Base-by-base conservation (phyloP, 2,888 invertebrate species). In the Cheilosia vulpina region DNA sequence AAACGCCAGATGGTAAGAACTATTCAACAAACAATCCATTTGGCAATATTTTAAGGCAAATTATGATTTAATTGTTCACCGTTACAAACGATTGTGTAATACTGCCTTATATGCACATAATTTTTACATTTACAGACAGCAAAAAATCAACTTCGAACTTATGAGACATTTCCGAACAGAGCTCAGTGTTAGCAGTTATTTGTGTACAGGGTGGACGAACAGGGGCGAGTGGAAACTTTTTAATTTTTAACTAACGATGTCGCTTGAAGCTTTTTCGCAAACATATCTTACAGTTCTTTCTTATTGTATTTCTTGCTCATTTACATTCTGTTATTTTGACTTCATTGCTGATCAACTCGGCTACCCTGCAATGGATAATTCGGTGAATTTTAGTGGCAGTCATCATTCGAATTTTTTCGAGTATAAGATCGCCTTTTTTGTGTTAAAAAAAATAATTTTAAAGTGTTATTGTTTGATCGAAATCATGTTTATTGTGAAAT, bases 101-200 rank as follows among this genome's bases (percentile, higher is more conserved):
- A 55, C 73, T 79, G 83, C 83, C 83, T 83, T 83, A 83, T 73
- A 73, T 79, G 83, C 83, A 69, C 43, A 57, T 41, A 62, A 69
- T 21, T 63, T 78, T 68, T 65, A 65, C 58, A 71, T 66, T 45
- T 57, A 55, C 84, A 84, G 84, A 80, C 65, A 60, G 57, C 58
- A 60, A 68, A 5, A 58, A 15, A 27, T 31, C 9, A 31, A 31
- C 9, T 9, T 31, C 45, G 31, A 50, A 57, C n/a, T 3, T 53
- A 52, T 53, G 24, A 69, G 60, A 43, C 31, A 43, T 79, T 84
- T 80, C 84, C 84, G 84, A 75, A 71, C 75, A 53, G 47, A 57
- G 71, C 84, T 80, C 27, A 43, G 55, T 81, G 24, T 7, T 43
- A 24, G 82, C 72, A 65, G 69, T 52, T 73, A 53, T 79, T 83